A percentile compares a stretch with the other conserved stretches of the same genome.
Conservation (phyloP, 2,113 vertebrate species). For the Oryzias javanicus region DNA sequence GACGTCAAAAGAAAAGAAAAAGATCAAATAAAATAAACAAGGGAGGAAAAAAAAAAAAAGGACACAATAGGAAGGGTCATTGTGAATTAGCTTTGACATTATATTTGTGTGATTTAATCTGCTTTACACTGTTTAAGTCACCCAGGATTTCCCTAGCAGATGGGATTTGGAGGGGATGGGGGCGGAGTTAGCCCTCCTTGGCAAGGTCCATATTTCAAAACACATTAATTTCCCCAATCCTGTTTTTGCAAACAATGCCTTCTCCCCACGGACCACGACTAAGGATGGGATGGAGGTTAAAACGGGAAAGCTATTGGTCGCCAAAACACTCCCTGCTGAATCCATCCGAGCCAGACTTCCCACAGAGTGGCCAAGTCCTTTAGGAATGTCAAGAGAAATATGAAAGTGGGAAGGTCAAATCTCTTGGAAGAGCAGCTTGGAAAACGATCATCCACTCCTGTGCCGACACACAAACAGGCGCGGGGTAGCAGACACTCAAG, state of each 20-base stretch:
- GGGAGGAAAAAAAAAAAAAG: slow-evolving; percentile 29
- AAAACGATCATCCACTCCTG: slow-evolving; percentile 65
- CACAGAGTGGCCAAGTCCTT: slow-evolving; percentile 74
- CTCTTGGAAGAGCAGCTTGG: slow-evolving; percentile 68
- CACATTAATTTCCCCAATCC: slow-evolving; percentile 72
- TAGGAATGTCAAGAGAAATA: slow-evolving; percentile 78
- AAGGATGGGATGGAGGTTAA: slow-evolving; percentile 67
- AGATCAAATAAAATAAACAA: slow-evolving; percentile 45
- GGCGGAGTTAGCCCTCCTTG: slow-evolving; percentile 57
- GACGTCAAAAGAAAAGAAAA: slow-evolving; percentile 64
- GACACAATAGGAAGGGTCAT: slow-evolving; percentile 53
- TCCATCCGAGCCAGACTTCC: slow-evolving; percentile 73
- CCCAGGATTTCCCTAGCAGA: slow-evolving; percentile 58
- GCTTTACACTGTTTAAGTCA: slow-evolving; percentile 65
- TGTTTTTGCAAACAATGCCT: slow-evolving; percentile 70
- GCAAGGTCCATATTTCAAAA: slow-evolving; percentile 73
- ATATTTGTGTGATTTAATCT: slow-evolving; percentile 69
- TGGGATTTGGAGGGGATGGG: slow-evolving; percentile 52
- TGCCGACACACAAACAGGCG: slow-evolving; percentile 51
- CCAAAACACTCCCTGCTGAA: slow-evolving; percentile 67
- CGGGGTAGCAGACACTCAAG: slow-evolving; percentile 40
- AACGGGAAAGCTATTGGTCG: slow-evolving; percentile 62
- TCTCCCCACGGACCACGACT: slow-evolving; percentile 60
- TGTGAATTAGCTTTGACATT: slow-evolving; percentile 67
- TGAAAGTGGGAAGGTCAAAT: slow-evolving; percentile 77